Base-by-base conservation (phyloP, 2,888 invertebrate genomes). In the Halocaridina rubra region DNA sequence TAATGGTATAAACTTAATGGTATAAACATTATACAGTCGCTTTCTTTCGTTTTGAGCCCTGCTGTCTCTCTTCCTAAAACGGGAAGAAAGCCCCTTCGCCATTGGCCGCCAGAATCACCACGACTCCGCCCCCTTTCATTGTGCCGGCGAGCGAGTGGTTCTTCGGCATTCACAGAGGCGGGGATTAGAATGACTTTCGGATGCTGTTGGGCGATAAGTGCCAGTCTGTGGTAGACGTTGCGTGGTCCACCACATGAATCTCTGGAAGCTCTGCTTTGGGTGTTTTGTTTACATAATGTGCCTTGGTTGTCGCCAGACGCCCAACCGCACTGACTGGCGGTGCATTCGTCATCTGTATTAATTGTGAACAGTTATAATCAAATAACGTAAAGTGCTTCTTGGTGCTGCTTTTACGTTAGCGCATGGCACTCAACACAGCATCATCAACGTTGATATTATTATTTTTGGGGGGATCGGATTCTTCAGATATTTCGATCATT, bases 11-110 rank as follows among this genome's bases (percentile, higher is more conserved):
- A n/a, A n/a, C n/a, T 74, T 81, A 81, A 81, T 81, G 81, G 81
- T 76, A 81, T 77, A 81, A 81, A 81, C 81, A 81, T 81, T 81
- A 81, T 81, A 57, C 81, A 69, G 57, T 8, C 69, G 76, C 81
- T 81, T 81, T 81, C 81, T 77, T 81, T 67, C 67, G 69, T 19
- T 61, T 77, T n/a, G n/a, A 69, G 27, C 76, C 71, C 53, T 81
- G n/a, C n/a, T n/a, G 81, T 71, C 77, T 77, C 69, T 24, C n/a
- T 77, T n/a, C 81, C 81, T 75, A 81, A 77, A 69, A 27, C 71
- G 67, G 30, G 53, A 77, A 75, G 76, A 67, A 59, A 77, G 61
- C 53, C 57, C 69, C 32, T 19, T 57, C n/a, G 32, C 3, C 57
- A 81, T 81, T 81, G 81, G 81, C 29, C 59, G 76, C 5, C 10